A percentile compares a stretch with the other conserved stretches of the same genome.
Conservation (phyloP, 2,113 vertebrate species). For the Aplodontia rufa region DNA sequence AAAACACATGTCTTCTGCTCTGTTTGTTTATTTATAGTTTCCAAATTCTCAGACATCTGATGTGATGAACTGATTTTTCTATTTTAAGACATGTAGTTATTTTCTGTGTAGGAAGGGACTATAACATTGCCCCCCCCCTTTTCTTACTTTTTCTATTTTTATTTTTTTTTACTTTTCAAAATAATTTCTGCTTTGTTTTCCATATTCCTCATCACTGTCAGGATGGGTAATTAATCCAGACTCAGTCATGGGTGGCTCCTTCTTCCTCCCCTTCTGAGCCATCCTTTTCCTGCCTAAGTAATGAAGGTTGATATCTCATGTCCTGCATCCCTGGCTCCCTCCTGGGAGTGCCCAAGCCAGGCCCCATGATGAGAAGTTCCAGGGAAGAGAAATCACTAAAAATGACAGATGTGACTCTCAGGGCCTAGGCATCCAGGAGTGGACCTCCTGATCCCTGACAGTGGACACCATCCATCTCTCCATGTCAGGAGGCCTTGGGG, state of each 20-base stretch:
- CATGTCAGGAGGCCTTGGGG: constrained; percentile 61
- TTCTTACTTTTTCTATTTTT: neutral
- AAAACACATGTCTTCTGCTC: constrained; percentile 17
- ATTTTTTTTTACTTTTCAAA: neutral
- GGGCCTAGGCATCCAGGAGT: constrained; percentile 64
- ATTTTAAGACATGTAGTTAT: constrained; percentile 53
- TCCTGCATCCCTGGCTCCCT: constrained; percentile 71
- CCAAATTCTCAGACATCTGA: constrained; percentile 45
- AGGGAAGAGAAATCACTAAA: constrained; percentile 59
- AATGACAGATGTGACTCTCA: constrained; percentile 80
- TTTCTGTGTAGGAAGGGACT: constrained; percentile 43
- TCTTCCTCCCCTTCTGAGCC: constrained; percentile 63
- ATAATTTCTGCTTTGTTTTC: constrained; percentile 59
- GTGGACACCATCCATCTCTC: constrained; percentile 78
- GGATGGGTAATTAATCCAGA: constrained; percentile 83
- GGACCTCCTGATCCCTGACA: constrained; percentile 71
- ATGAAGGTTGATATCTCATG: constrained; percentile 82
- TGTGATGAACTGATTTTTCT: constrained; percentile 66
- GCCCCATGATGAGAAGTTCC: constrained; percentile 69
- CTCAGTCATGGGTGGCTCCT: constrained; percentile 63
- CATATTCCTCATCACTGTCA: constrained; percentile 75
- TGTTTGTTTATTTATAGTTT: constrained; percentile 65
- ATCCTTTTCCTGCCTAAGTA: constrained; percentile 75
- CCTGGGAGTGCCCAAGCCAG: constrained; percentile 56
- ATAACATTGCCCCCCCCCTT: constrained; percentile 55